Evolutionary conservation across 2,888 invertebrate species (phyloP).

Genomic region (Pharmacophagus antenor): DNA sequence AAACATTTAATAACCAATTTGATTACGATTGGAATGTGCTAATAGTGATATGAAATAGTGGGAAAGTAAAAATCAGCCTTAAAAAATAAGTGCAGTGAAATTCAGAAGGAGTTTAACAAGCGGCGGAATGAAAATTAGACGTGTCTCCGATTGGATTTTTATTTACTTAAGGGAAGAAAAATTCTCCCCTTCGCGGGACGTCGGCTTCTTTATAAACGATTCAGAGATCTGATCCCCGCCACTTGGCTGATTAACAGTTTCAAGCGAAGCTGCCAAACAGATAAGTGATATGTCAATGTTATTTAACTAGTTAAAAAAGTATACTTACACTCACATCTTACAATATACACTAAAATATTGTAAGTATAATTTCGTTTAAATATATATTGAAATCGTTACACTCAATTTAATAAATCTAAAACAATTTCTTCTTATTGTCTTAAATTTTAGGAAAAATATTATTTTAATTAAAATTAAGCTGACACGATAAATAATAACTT

Average conservation of each 20-base stretch:
- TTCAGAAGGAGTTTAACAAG: conserved; percentile 62
- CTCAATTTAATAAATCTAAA: too few species aligned
- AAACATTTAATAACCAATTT: not conserved
- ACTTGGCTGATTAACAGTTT: conserved; percentile 37
- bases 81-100: conserved; percentile 58
- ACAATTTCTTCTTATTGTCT: too few species aligned
- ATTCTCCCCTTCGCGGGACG: conserved; percentile 52
- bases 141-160: conserved; percentile 80
- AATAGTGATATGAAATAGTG: conserved; percentile 19
- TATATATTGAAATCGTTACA: too few species aligned
- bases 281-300: too few species aligned
- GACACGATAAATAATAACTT: too few species aligned
- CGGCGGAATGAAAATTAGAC: conserved; percentile 78
- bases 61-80: conserved; percentile 53
- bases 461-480: too few species aligned
- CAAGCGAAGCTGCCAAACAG: too few species aligned
- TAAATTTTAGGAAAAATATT: too few species aligned
- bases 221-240: conserved; percentile 45
- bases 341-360: too few species aligned
- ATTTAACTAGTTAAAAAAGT: too few species aligned
- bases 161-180: conserved; percentile 80
- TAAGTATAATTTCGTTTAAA: too few species aligned
- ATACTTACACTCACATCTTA: too few species aligned
- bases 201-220: conserved; percentile 75
- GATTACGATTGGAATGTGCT: not conserved